Base-by-base conservation (phyloP, 2,888 invertebrate species). In the Eupithecia pulchellata region DNA sequence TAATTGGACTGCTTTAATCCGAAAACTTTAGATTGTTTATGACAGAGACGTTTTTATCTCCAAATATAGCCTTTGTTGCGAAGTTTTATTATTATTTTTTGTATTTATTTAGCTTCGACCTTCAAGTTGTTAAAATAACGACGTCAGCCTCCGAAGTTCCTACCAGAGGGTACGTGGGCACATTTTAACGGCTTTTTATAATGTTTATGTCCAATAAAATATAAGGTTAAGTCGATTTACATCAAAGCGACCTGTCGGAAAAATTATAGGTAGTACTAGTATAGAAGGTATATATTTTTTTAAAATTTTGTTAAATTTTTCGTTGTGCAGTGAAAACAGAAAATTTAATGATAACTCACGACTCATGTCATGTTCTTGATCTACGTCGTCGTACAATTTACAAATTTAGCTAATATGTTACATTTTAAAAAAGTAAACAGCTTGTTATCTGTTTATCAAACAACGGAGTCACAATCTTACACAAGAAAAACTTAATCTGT, bases 1-100 rank as follows among this genome's bases (percentile, higher is more conserved):
- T 80, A 82, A 82, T 83, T 57, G 57, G 75, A 77, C 75, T 77
- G 72, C 66, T 52, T 69, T 63, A 66, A 79, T 75, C 72, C 70
- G 25, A 63, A 78, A 81, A 79, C 71, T 81, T 78, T 65, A 69
- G 67, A 74, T 77, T 78, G 76, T 78, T 78, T 74, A 64, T 34
- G 64, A 75, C 64, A 66, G 60, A 60, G 42, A 69, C 75, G 76
- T 27, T 65, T 30, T 60, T 77, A 75, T 64, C 29, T 74, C 55
- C 34, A n/a, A 72, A 73, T 39, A 66, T 75, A 71, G 69, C 66
- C n/a, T 34, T n/a, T 68, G 34, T 64, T 69, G 42, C 25, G 13
- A 57, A 64, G 32, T 64, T 64, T 52, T 25, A 61, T 62, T 52
- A n/a, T 29, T 32, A 9, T 60, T 32, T 32, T 9, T 20, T 32